These are phyloP conservation scores for Camponotus vicinus DNA, from an alignment of 1,140 invertebrate species.

Conservation along the genomic window DNA sequence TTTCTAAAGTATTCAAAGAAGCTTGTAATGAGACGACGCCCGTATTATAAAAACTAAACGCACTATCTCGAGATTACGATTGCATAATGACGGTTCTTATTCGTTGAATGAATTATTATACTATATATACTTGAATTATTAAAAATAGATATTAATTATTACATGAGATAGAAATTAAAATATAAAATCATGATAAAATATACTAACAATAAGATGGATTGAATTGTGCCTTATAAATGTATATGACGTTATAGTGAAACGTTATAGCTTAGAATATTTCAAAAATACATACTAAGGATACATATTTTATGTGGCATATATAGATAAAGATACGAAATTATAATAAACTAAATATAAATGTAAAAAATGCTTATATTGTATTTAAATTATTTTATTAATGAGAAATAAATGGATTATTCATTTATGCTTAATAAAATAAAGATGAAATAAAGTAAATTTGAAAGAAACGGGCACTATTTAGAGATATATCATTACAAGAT, in stretches of 20 bases:
- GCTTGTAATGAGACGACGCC: background rate
- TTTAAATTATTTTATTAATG: background rate
- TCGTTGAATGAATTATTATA: too few relatives aligned
- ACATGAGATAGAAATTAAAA: background rate
- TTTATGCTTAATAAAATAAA: background rate
- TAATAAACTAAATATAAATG: background rate
- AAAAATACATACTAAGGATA: background rate
- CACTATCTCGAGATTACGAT: background rate
- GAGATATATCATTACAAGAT: too few relatives aligned
- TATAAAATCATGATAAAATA: background rate
- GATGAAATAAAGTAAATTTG: background rate
- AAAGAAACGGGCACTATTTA: background rate
- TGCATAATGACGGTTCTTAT: background rate
- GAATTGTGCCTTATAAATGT: background rate
- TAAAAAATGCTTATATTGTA: background rate
- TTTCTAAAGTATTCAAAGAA: background rate
- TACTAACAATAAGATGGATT: background rate
- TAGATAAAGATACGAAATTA: background rate
- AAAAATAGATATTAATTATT: background rate
- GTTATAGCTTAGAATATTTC: too few relatives aligned
- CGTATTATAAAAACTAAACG: slow-evolving; percentile 8
- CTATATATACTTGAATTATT: background rate
- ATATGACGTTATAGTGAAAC: background rate
- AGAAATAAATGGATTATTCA: background rate
- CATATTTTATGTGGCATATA: too few relatives aligned